These are phyloP conservation scores for Nannobrachium achirus DNA, from an alignment of 2,113 vertebrate genomes.

Conservation along the genomic window DNA sequence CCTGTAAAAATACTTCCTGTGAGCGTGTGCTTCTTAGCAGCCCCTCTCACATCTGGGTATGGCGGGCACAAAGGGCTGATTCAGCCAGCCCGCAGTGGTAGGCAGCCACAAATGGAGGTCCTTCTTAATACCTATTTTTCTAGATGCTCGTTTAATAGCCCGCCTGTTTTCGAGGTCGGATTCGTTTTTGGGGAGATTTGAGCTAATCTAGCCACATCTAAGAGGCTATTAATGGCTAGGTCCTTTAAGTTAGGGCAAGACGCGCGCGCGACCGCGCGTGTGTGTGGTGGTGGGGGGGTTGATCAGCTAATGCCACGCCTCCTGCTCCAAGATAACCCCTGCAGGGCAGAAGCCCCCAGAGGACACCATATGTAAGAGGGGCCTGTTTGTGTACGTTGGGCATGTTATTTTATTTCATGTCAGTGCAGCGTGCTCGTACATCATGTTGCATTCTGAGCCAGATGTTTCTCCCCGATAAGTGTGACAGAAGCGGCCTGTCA, in stretches of 20 bases:
- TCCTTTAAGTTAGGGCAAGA: constrained; percentile 13
- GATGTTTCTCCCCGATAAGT: constrained; percentile 48
- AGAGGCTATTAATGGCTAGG: constrained; percentile 12
- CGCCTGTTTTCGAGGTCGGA: constrained; percentile 30
- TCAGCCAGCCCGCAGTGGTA: constrained; percentile 70
- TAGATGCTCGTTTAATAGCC: constrained; percentile 45
- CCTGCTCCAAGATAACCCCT: constrained; percentile 50
- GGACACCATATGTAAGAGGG: constrained; percentile 20
- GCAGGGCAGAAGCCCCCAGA: constrained; percentile 31
- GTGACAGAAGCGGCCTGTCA: constrained; percentile 51
- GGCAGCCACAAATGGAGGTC: constrained; percentile 66
- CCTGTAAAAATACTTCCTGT: constrained; percentile 69
- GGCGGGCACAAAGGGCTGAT: constrained; percentile 78
- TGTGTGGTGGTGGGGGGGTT: no score
- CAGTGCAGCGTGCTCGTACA: constrained; percentile 57
- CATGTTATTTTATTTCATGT: constrained; percentile 64
- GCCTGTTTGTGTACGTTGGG: constrained; percentile 53
- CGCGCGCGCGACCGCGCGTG: background rate
- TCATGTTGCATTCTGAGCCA: constrained; percentile 53
- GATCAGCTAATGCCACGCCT: constrained; percentile 21
- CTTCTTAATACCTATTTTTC: constrained; percentile 69
- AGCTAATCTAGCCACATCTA: constrained; percentile 49
- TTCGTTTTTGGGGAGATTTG: constrained; percentile 20
- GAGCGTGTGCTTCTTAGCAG: constrained; percentile 51
- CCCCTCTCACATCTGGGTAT: constrained; percentile 65